Base-by-base conservation (phyloP, 92 coral and sea anemone genomes). In the Scolanthus callimorphus region DNA sequence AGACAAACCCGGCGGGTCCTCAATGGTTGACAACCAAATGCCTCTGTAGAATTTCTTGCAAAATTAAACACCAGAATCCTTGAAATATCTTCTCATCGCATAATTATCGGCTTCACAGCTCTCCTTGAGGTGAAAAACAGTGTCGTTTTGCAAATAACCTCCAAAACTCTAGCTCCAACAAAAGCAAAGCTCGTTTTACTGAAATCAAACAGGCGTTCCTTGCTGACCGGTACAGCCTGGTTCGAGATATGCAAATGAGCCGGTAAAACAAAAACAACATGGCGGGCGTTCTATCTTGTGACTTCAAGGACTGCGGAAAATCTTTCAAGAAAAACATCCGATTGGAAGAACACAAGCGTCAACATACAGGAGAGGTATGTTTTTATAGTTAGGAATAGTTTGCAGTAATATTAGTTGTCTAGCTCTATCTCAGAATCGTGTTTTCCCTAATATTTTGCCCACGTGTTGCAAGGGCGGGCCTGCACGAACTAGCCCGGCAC, bases 281-380 rank as follows among this genome's bases (percentile, higher is more conserved):
- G 96, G 96, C 96, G 73, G 90, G 76, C 39, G 27, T 48, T 15
- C 41, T n/a, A n/a, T 64, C 73, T 22, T 87, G 95, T 27, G 86
- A 78, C 26, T 77, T 72, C 55, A 65, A 66, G n/a, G 70, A 72
- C 17, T 92, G 98, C 31, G 90, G 90, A 2, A 88, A 88, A 62
- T 39, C 67, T 26, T 88, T 80, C 81, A 56, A 31, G 4, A 92
- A 80, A 45, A 30, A 49, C 28, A 51, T 53, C 25, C 53, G 89
- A 66, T 67, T 92, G 9, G 53, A 71, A 26, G 85, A 80, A 52
- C 98, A 92, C 78, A 80, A 84, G 67, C 46, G 96, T 57, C 59
- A 51, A 27, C 98, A 92, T 76, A 92, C 96, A 8, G 94, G 92
- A 26, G 98, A 84, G 98, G 98, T 92, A 62, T 43, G 55, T 24